Evolutionary conservation across 2,797 vertebrate species (phyloP).

Genomic region (Corythornis leucogaster): DNA sequence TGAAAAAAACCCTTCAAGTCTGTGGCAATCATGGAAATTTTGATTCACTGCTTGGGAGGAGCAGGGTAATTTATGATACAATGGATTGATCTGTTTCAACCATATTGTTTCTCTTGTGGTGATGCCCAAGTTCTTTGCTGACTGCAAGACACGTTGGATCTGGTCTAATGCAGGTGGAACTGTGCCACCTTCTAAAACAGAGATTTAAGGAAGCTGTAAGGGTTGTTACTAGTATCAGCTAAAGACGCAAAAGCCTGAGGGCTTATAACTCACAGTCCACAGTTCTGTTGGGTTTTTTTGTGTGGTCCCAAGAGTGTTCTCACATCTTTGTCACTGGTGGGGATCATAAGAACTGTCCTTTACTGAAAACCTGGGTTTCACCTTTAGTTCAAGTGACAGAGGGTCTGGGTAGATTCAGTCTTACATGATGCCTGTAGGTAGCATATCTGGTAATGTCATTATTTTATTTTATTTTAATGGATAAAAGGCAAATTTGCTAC

Average conservation of each 20-base stretch:
- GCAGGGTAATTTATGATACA: neutral
- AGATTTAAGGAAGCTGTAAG: neutral
- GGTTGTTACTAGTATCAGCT: neutral
- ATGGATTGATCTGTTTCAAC: neutral
- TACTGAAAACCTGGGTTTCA: neutral
- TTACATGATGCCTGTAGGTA: neutral
- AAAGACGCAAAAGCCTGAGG: neutral
- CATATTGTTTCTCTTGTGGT: neutral
- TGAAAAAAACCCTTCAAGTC: neutral
- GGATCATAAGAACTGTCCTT: neutral
- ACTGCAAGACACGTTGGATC: neutral
- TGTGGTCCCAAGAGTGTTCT: neutral
- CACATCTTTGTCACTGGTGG: neutral
- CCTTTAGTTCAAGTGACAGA: neutral
- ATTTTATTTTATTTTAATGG: neutral
- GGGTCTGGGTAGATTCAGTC: neutral
- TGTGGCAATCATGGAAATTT: conserved; percentile 10
- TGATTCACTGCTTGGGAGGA: neutral
- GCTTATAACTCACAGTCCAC: neutral
- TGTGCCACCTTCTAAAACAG: conserved; percentile 1
- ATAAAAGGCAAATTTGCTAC: neutral
- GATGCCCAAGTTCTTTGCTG: neutral
- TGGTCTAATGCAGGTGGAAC: neutral
- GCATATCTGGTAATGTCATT: neutral
- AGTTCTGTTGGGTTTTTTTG: neutral